phyloP scores from a whole-genome alignment of 2,797 vertebrate species.

The Dryobates pubescens region DNA sequence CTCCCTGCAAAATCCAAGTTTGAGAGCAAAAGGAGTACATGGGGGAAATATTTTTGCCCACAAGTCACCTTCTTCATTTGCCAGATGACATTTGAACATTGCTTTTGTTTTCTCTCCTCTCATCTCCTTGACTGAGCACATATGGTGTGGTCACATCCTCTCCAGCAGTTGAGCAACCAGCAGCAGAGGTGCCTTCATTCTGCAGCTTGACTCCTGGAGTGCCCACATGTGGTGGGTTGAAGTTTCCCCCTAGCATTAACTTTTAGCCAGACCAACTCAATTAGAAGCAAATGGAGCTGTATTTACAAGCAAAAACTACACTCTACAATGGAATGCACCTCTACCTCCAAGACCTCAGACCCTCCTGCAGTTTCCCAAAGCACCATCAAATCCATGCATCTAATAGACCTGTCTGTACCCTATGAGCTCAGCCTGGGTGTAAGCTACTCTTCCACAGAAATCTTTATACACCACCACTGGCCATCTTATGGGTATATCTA shows the following conservation, averaged over 20 bases:
- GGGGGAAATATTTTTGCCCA: background rate
- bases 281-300: no score
- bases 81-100: background rate
- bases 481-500: accelerated
- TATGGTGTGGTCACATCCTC: no score
- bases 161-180: background rate
- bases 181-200: background rate
- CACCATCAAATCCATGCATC: background rate
- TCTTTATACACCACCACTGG: background rate
- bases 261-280: no score
- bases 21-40: background rate
- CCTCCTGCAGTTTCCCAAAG: background rate
- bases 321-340: background rate
- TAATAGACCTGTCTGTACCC: background rate
- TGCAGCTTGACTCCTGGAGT: background rate
- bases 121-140: background rate
- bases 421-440: background rate
- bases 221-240: background rate
- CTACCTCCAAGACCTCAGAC: background rate
- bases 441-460: background rate
- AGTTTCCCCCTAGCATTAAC: no score
- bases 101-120: background rate
- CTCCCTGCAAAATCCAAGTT: background rate
- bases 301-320: no score
- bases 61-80: background rate